Evolutionary conservation across 2,888 invertebrate species (phyloP).

Genomic region (Hesperia comma): DNA sequence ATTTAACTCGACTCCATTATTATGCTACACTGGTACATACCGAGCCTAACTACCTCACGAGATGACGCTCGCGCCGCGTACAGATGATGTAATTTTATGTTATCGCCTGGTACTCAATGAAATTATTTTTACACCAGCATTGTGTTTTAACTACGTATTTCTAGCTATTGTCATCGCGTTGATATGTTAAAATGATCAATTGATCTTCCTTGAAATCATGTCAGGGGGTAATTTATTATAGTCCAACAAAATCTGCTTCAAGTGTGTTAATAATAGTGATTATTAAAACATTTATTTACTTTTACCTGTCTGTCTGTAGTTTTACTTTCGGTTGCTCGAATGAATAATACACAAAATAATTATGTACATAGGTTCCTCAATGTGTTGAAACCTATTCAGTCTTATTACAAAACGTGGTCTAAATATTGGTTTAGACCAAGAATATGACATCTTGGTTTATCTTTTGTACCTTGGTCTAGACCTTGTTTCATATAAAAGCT

Average conservation of each 20-base stretch:
- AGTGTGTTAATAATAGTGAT: neutral
- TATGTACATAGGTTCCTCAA: no score
- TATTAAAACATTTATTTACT: neutral
- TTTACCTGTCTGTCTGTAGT: no score
- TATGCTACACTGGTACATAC: constrained; percentile 56
- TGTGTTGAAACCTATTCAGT: no score
- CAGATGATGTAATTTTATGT: constrained; percentile 65
- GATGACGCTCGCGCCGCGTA: constrained; percentile 58
- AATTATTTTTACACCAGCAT: constrained; percentile 40
- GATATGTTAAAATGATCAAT: neutral
- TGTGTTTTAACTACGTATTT: neutral
- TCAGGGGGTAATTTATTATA: neutral
- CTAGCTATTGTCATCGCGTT: neutral
- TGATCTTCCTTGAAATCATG: neutral
- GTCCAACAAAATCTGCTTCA: neutral
- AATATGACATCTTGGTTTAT: no score
- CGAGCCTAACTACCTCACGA: constrained; percentile 53
- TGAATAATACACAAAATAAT: no score
- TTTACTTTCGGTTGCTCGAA: no score
- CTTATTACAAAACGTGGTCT: no score
- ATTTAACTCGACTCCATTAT: constrained; percentile 53
- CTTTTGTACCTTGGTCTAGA: no score
- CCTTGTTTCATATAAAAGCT: no score
- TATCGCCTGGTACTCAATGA: constrained; percentile 54
- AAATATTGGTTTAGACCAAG: no score